Percentiles rank a stretch among this genome's conserved stretches.
These are phyloP conservation scores for Drosophila pallidifrons DNA, from an alignment of 1,140 invertebrate genomes.

Conservation along the genomic window DNA sequence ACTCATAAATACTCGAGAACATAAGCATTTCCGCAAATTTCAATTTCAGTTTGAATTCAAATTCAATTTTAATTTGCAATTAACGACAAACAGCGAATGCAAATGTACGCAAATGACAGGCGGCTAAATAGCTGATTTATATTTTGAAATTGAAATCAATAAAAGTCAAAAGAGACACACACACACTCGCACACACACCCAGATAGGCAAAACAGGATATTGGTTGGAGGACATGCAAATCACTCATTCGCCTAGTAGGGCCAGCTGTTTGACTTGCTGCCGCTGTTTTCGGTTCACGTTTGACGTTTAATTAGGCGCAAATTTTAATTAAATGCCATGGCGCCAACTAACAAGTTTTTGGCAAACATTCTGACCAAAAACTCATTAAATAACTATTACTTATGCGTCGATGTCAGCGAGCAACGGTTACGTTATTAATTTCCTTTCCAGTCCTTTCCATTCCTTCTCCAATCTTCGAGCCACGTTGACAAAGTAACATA, in stretches of 20 bases:
- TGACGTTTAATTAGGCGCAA: constrained; percentile 76
- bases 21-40: constrained; percentile 25
- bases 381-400: constrained; percentile 81
- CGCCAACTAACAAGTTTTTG: constrained; percentile 64
- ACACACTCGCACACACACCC: neutral
- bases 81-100: constrained; percentile 41
- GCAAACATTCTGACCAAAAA: constrained; percentile 54
- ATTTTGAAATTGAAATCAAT: constrained; percentile 19
- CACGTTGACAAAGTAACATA: constrained; percentile 38
- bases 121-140: constrained; percentile 29
- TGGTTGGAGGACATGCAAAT: constrained; percentile 40
- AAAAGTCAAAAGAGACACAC: constrained; percentile 10
- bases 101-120: constrained; percentile 35
- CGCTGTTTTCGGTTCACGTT: constrained; percentile 37
- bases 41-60: constrained; percentile 41
- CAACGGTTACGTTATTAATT: constrained; percentile 70
- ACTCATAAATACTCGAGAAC: neutral
- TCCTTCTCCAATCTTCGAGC: neutral
- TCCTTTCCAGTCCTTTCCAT: neutral
- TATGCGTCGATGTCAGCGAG: constrained; percentile 57
- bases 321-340: constrained; percentile 77
- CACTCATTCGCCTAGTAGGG: constrained; percentile 65
- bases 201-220: neutral
- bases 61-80: constrained; percentile 65
- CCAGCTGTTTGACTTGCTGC: neutral